These are phyloP conservation scores for Epinotia nisella DNA, from an alignment of 2,888 invertebrate species.

Conservation along the genomic window DNA sequence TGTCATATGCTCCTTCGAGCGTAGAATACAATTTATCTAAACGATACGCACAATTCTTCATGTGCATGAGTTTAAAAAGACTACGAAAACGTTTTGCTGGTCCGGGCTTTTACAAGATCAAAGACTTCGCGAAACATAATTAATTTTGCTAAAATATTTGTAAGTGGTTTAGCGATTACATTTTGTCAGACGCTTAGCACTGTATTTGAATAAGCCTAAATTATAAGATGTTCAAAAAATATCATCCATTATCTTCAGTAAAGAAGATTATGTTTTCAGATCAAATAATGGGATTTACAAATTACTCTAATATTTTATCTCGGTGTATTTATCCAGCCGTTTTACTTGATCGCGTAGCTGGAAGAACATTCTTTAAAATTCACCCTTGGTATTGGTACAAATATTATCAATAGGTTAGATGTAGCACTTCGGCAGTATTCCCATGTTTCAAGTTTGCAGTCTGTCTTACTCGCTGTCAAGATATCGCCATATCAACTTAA, in stretches of 20 bases:
- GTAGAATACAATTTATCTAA: slow-evolving; percentile 30
- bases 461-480: slow-evolving; percentile 24
- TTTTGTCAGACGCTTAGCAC: slow-evolving; percentile 17
- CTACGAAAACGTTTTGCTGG: slow-evolving; percentile 21
- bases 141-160: slow-evolving; percentile 35
- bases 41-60: slow-evolving; percentile 26
- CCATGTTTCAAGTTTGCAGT: slow-evolving; percentile 11
- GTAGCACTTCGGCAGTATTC: neutral
- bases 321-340: neutral
- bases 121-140: slow-evolving; percentile 31
- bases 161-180: slow-evolving; percentile 26
- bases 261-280: slow-evolving; percentile 27
- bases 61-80: slow-evolving; percentile 28
- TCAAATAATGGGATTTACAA: slow-evolving; percentile 12
- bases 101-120: slow-evolving; percentile 37
- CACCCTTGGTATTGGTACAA: neutral
- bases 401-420: slow-evolving; percentile 12
- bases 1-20: slow-evolving; percentile 31
- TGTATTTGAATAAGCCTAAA: slow-evolving; percentile 18
- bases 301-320: slow-evolving; percentile 15
- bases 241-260: slow-evolving; percentile 19
- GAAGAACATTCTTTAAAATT: slow-evolving; percentile 11
- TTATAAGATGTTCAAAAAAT: slow-evolving; percentile 22
- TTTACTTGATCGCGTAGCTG: neutral
- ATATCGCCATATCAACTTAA: slow-evolving; percentile 19